phyloP scores from a whole-genome alignment of 2,888 invertebrate genomes.

The Drosophila bunnanda region DNA sequence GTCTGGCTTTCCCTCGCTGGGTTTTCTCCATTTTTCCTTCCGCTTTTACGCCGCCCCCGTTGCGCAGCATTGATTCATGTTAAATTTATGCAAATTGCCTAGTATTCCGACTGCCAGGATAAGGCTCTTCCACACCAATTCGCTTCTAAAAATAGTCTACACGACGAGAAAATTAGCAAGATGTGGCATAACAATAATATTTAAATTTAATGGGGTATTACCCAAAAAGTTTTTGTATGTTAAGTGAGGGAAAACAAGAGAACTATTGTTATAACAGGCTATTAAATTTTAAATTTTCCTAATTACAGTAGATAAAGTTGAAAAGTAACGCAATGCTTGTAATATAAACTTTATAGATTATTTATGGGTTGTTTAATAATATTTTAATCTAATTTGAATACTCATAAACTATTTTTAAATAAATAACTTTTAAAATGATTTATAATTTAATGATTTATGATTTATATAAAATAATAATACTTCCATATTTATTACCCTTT shows the following conservation, averaged over 20 bases:
- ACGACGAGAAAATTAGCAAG: conserved; percentile 14
- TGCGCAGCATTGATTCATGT: conserved; percentile 63
- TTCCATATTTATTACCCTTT: not conserved
- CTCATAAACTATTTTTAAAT: too few relatives aligned
- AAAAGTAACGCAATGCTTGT: too few relatives aligned
- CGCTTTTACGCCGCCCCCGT: not conserved
- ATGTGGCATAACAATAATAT: conserved; percentile 5
- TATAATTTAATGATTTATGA: too few relatives aligned
- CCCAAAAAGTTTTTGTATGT: not conserved
- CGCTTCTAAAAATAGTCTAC: conserved; percentile 57
- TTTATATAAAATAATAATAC: too few relatives aligned
- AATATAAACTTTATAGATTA: too few relatives aligned
- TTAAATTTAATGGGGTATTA: not conserved
- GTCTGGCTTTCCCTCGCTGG: conserved; percentile 17
- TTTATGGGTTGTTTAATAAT: too few relatives aligned
- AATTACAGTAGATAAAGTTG: not conserved
- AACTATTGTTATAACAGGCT: not conserved
- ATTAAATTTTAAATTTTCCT: not conserved
- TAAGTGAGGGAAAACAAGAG: not conserved
- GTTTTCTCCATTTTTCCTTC: conserved; percentile 15
- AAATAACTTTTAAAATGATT: not conserved
- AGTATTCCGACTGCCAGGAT: conserved; percentile 45
- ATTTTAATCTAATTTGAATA: too few relatives aligned
- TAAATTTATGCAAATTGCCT: conserved; percentile 74
- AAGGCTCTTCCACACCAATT: conserved; percentile 27